phyloP scores from a whole-genome alignment of 2,113 vertebrate genomes.

The Esox niger region DNA sequence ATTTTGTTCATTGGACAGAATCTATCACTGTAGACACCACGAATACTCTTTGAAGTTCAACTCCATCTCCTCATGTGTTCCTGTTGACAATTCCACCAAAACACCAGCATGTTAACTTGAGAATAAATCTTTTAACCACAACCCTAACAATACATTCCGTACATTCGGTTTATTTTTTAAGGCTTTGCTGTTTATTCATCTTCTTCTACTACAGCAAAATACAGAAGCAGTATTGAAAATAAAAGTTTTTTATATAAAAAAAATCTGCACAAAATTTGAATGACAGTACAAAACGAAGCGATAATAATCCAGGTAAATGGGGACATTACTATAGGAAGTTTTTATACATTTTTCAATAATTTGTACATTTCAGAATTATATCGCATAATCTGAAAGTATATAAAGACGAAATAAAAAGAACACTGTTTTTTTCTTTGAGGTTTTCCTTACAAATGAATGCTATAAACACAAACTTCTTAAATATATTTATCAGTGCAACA shows the following conservation, averaged over 20 bases:
- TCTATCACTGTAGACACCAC: no score
- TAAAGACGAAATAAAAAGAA: conserved; percentile 61
- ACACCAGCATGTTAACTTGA: no score
- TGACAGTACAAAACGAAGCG: conserved; percentile 74
- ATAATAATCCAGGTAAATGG: conserved; percentile 63
- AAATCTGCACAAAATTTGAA: conserved; percentile 71
- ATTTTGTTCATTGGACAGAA: no score
- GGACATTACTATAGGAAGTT: conserved; percentile 65
- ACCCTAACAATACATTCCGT: conserved; percentile 51
- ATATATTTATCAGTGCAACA: conserved; percentile 83
- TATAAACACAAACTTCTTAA: conserved; percentile 81
- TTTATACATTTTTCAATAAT: conserved; percentile 70
- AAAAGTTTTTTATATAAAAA: conserved; percentile 72
- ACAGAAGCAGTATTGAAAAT: conserved; percentile 83
- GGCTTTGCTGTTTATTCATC: conserved; percentile 76
- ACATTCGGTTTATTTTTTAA: conserved; percentile 64
- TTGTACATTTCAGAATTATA: conserved; percentile 74
- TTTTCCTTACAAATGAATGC: conserved; percentile 71
- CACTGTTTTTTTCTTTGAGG: conserved; percentile 54
- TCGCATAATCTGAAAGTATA: conserved; percentile 73
- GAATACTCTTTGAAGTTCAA: no score
- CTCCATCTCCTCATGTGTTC: no score
- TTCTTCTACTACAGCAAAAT: conserved; percentile 76
- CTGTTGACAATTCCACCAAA: no score
- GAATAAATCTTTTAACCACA: no score